Evolutionary conservation across 2,113 vertebrate genomes (phyloP), one percentile per base, ranked within the genome.

Genomic region (Vimba vimba): DNA sequence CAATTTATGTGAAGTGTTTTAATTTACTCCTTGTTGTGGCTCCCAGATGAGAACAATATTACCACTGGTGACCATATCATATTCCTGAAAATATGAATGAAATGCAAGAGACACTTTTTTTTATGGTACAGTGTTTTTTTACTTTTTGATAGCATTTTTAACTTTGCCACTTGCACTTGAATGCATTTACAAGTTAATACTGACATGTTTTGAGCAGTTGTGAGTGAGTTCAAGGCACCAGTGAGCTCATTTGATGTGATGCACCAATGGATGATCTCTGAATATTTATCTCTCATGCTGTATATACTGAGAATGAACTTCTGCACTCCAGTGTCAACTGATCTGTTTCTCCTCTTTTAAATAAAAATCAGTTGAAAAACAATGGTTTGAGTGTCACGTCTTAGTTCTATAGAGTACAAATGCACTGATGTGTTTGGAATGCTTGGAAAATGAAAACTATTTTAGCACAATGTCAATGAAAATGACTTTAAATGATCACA

Each of bases 241-340:
- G 21, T 30, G 62, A 79, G 62, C 39, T 36, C 60, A 55, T 71
- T 83, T 75, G 59, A 80, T 86, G 77, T 60, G 33, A 66, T 57
- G 43, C 85, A 78, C 43, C 21, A 62, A 9, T 57, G 85, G 25
- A 79, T 82, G 57, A 39, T 73, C 79, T 78, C 11, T 66, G 79
- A 59, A 76, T 86, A 79, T 80, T 43, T 66, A 79, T 85, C 74
- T 89, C 64, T 90, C 78, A 87, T 89, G 86, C 86, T 94, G 90
- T 90, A 90, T 73, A 73, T 89, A 91, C 79, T 87, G 85, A 92
- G 60, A 91, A 90, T 91, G 88, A 92, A 83, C 84, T 91, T 84
- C 87, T 93, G 91, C 89, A 87, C 86, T 90, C 91, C 88, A 83
- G 80, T 92, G 87, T 93, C 88, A 92, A 89, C 85, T 90, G 89